A percentile compares a stretch with the other conserved stretches of the same genome.
These are phyloP conservation scores for Drosophila ironensis DNA, from an alignment of 1,140 invertebrate genomes.

Conservation along the genomic window DNA sequence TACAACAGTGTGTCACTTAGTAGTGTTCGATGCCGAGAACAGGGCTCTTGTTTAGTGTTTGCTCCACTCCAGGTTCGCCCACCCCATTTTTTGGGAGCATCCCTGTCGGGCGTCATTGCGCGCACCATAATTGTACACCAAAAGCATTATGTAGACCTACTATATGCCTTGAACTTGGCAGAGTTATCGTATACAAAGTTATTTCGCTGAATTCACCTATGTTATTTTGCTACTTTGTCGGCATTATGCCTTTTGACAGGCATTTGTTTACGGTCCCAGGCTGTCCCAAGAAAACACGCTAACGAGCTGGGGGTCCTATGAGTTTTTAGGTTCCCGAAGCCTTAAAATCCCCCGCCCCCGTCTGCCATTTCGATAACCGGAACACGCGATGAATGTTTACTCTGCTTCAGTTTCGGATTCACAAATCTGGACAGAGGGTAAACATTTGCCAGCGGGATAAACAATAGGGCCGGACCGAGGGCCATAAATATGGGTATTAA, in stretches of 20 bases:
- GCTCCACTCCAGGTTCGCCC: not conserved
- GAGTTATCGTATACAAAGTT: conserved; percentile 29
- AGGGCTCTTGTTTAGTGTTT: too few relatives aligned
- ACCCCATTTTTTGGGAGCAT: conserved; percentile 31
- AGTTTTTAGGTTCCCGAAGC: conserved; percentile 16
- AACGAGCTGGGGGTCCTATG: conserved; percentile 26
- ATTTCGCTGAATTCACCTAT: too few relatives aligned
- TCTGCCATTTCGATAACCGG: conserved; percentile 53
- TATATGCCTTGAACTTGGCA: conserved; percentile 72
- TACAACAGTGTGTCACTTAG: too few relatives aligned
- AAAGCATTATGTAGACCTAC: conserved; percentile 56
- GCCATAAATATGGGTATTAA: conserved; percentile 38
- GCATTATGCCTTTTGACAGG: conserved; percentile 45
- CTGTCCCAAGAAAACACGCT: conserved; percentile 7
- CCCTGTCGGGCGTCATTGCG: conserved; percentile 5
- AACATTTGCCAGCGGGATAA: conserved; percentile 43
- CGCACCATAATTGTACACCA: conserved; percentile 46
- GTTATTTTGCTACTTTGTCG: conserved; percentile 41
- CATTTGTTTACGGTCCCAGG: conserved; percentile 55
- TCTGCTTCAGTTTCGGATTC: conserved; percentile 29
- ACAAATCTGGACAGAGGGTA: conserved; percentile 33
- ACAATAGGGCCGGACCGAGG: conserved; percentile 27
- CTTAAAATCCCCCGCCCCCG: conserved; percentile 2
- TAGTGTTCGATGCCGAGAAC: too few relatives aligned
- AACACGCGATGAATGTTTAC: conserved; percentile 65